Base-by-base conservation (phyloP, 2,113 vertebrate genomes). In the Phalacrocorax carbo region DNA sequence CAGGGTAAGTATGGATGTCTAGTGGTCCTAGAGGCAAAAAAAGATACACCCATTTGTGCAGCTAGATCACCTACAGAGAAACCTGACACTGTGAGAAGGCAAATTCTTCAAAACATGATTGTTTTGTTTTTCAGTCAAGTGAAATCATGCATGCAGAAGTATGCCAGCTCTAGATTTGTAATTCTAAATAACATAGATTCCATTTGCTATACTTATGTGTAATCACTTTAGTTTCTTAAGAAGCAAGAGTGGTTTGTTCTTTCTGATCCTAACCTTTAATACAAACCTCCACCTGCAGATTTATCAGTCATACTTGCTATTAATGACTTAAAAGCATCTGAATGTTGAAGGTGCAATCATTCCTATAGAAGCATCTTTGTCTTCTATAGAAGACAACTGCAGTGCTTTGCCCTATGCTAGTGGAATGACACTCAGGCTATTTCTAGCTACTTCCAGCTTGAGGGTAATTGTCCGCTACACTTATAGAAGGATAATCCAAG, bases 401-500 rank as follows among this genome's bases (percentile, higher is more conserved):
- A 0, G 13, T 46, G 42, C 13, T 77, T 42, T 78, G n/a, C 23
- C 27, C 8, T 10, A 23, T 49, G 40, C 49, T 49, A 46, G 10
- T 29, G 34, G 65, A 89, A 68, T 61, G 58, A 10, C 2, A 19
- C 21, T 89, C 60, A 49, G 72, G 15, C 30, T 72, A 29, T 29
- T 94, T 78, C 51, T 73, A 36, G 27, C 32, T 80, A 7, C 20
- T 58, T 49, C 36, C 29, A 91, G 27, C n/a, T 79, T 61, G 44
- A 57, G 7, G 14, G n/a, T 78, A 57, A 51, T 23, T 60, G 78
- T 10, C 65, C 70, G 25, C 40, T 54, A 34, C 6, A 4, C 18
- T 46, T 85, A 32, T 16, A 68, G 57, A 97, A 99, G 99, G 70
- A 98, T 98, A 54, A 99, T 99, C 98, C 99, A 99, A 23, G 99